Evolutionary conservation across 1,140 invertebrate species (phyloP), one percentile per base, ranked within the genome.

Genomic region (Rhopalosiphum maidis): DNA sequence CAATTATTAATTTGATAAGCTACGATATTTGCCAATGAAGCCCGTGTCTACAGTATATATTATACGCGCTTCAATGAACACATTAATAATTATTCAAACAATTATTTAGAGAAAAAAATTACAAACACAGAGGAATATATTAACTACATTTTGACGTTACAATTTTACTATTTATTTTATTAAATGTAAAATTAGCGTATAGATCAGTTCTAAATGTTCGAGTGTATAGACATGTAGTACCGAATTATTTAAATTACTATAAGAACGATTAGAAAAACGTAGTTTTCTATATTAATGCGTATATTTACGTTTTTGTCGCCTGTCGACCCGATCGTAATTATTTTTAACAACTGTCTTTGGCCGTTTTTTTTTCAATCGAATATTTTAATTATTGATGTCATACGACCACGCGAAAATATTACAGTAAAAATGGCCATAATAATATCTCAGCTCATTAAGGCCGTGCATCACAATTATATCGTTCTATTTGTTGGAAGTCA

Each of bases 51-150:
- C 21, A 11, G 48, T 37, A 85, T 85, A 55, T 89, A 60, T 41
- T 54, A 37, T 41, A 54, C 51, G 35, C 88, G 88, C 51, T 90
- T 60, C 88, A 55, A 55, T 89, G 51, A 89, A 89, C 87, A 60
- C 51, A 37, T 55, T 30, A 90, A 90, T 90, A 55, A 60, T 90
- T 55, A 23, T 60, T 90, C 30, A 60, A 89, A 55, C 35, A 37
- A 55, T 89, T 54, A 89, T 90, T 90, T 25, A 9, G 9, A 35
- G 25, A 25, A 90, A 55, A 48, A 55, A 88, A 51, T 46, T 30
- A 87, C 4, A 30, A 87, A 48, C 43, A n/a, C 6, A 9, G 35
- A 82, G 37, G 22, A 23, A 83, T 83, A 83, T 41, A 43, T 23
- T 25, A 25, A 85, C 8, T 43, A 43, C 41, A 85, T 77, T 85